phyloP scores from a whole-genome alignment of 1,140 invertebrate species.

The Nebria ingens region DNA sequence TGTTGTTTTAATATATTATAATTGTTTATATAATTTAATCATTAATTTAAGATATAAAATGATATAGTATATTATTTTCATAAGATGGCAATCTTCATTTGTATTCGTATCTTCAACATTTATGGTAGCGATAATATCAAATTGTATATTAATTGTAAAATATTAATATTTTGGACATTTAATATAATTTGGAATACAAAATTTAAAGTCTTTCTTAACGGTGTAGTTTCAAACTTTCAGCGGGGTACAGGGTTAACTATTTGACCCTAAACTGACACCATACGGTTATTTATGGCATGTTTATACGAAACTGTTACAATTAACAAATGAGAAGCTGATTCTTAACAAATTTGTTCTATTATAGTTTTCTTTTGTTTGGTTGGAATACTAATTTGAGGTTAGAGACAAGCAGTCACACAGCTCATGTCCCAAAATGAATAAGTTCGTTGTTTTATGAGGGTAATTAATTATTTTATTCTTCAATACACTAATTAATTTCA shows the following conservation, averaged over 20 bases:
- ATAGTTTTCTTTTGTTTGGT: background rate
- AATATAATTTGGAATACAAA: background rate
- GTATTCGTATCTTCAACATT: too few species aligned
- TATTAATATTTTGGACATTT: background rate
- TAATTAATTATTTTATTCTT: background rate
- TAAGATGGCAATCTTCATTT: too few species aligned
- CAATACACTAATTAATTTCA: background rate
- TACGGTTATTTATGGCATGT: slow-evolving; percentile 6
- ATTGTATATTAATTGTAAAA: background rate
- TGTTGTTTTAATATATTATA: too few species aligned
- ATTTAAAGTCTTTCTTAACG: background rate
- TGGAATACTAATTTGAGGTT: background rate
- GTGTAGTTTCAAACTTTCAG: background rate
- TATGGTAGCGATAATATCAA: background rate
- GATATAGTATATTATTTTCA: too few species aligned
- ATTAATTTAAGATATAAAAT: too few species aligned
- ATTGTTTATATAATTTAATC: too few species aligned
- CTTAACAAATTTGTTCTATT: slow-evolving; percentile 3
- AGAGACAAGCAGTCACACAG: background rate
- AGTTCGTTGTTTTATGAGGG: background rate
- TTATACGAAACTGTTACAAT: slow-evolving; percentile 12
- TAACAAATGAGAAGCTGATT: slow-evolving; percentile 10
- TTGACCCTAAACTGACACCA: slow-evolving; percentile 7
- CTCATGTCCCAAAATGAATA: background rate
- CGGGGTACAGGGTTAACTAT: slow-evolving; percentile 9